Percentiles rank a stretch among this genome's conserved stretches.
phyloP scores from a whole-genome alignment of 2,113 vertebrate genomes.

The Dicrurus megarhynchus region DNA sequence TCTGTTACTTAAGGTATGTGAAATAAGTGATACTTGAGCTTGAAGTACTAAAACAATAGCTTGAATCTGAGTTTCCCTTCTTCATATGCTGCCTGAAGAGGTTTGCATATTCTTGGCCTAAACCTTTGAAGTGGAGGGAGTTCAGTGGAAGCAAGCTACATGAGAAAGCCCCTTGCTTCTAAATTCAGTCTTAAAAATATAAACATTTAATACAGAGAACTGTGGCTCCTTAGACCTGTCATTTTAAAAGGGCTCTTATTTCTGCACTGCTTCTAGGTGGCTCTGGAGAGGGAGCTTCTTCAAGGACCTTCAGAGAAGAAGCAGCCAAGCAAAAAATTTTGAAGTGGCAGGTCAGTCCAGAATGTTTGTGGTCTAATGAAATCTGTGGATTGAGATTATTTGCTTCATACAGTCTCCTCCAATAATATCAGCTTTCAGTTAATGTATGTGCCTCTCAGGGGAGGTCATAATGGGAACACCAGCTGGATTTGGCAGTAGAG shows the following conservation, averaged over 20 bases:
- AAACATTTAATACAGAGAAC: not conserved
- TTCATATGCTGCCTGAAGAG: not conserved
- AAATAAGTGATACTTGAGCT: not conserved
- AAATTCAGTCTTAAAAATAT: slow-evolving; percentile 19
- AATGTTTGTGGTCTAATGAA: slow-evolving; percentile 34
- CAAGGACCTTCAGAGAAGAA: not conserved
- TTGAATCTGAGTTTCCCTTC: not conserved
- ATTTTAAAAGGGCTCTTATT: slow-evolving; percentile 6
- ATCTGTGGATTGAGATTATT: slow-evolving; percentile 21
- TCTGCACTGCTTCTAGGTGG: not conserved
- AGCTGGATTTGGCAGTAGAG: not conserved
- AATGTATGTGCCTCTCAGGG: not conserved
- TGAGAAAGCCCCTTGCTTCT: not conserved
- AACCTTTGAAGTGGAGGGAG: not conserved
- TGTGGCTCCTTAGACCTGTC: not conserved
- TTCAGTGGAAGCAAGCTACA: not conserved
- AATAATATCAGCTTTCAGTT: slow-evolving; percentile 36
- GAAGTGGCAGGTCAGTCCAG: slow-evolving; percentile 33
- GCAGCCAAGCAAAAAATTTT: slow-evolving; percentile 28
- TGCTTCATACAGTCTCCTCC: not conserved
- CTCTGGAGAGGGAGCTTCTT: slow-evolving; percentile 12
- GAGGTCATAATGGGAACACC: not conserved
- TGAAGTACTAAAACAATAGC: not conserved
- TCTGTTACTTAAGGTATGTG: not conserved
- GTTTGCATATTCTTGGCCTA: not conserved